A percentile compares a stretch with the other conserved stretches of the same genome.
These are phyloP conservation scores for Erythrocebus patas DNA, from an alignment of 2,113 vertebrate species.

Conservation along the genomic window DNA sequence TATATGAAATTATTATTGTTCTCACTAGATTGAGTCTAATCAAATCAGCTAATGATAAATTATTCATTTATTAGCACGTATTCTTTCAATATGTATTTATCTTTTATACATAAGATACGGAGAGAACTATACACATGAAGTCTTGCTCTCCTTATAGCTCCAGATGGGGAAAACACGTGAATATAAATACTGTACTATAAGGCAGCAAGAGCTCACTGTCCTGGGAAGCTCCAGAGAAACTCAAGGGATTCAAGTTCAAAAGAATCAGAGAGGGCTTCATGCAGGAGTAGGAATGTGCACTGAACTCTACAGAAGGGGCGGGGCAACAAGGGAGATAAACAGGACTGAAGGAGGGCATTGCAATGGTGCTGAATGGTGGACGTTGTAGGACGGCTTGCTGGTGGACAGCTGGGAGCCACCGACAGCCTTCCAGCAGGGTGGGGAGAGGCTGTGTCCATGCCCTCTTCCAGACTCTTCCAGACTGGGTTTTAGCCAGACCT, in stretches of 20 bases:
- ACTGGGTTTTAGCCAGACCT: neutral
- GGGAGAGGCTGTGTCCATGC: neutral
- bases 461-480: neutral
- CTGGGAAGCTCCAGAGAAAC: neutral
- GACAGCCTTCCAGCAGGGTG: neutral
- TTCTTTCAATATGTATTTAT: neutral
- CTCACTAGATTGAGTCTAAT: neutral
- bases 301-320: neutral
- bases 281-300: neutral
- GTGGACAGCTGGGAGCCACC: neutral
- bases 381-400: neutral
- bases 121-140: neutral
- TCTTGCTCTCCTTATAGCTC: neutral
- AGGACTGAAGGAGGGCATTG: neutral
- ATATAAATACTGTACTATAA: neutral
- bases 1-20: neutral
- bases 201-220: neutral
- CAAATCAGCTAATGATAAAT: neutral
- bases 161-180: neutral
- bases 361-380: fast-evolving
- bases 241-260: neutral
- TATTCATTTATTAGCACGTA: neutral
- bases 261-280: neutral
- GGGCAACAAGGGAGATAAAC: neutral
- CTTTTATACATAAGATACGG: neutral